Conservation (phyloP, 2,113 vertebrate species). For the Notarius quadriscutis region DNA sequence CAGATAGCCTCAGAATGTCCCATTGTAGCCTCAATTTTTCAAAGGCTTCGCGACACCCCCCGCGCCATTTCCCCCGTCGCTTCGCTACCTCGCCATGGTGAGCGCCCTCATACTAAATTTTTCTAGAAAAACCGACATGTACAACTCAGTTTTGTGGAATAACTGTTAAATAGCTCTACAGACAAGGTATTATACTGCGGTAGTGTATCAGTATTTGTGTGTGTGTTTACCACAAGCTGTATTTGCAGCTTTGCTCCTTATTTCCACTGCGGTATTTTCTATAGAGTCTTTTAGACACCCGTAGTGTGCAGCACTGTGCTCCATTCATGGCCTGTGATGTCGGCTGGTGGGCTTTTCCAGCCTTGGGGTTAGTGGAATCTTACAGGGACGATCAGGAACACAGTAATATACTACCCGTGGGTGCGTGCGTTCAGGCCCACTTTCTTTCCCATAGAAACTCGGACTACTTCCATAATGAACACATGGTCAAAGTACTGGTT, state of each 20-base stretch:
- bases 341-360: constrained; percentile 35
- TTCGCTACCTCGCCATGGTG: too few relatives aligned
- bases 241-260: constrained; percentile 22
- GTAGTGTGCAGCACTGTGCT: constrained; percentile 32
- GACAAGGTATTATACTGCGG: neutral
- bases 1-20: too few relatives aligned
- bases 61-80: too few relatives aligned
- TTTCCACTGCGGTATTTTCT: constrained; percentile 24
- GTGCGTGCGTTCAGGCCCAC: constrained; percentile 7
- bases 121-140: too few relatives aligned
- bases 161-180: neutral
- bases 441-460: constrained; percentile 28
- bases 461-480: neutral
- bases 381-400: constrained; percentile 10
- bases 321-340: constrained; percentile 38
- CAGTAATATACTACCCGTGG: neutral
- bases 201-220: neutral
- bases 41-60: too few relatives aligned
- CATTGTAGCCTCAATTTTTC: too few relatives aligned
- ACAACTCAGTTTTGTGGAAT: neutral
- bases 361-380: constrained; percentile 32
- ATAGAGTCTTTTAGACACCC: constrained; percentile 6
- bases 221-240: constrained; percentile 9
- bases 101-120: too few relatives aligned
- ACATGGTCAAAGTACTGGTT: neutral